Percentiles rank a stretch among this genome's conserved stretches.
These are phyloP conservation scores for Melanostigma gelatinosum DNA, from an alignment of 2,113 vertebrate genomes.

Conservation along the genomic window DNA sequence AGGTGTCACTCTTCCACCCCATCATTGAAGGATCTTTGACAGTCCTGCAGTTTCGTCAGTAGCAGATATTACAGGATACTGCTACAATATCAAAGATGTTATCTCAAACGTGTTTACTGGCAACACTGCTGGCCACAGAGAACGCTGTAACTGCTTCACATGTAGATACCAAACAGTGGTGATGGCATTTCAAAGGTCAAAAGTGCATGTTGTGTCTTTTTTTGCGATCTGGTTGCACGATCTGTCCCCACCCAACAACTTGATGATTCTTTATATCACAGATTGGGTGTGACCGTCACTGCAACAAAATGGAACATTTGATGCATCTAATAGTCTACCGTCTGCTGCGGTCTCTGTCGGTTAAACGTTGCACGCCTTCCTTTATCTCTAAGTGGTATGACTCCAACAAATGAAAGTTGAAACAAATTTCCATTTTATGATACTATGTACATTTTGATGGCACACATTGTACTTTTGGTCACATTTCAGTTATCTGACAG, in stretches of 20 bases:
- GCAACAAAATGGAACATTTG: neutral
- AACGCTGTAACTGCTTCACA: neutral
- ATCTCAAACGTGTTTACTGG: constrained; percentile 1
- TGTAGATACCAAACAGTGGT: neutral
- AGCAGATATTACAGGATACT: neutral
- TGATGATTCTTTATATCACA: neutral
- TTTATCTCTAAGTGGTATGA: neutral
- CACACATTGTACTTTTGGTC: neutral
- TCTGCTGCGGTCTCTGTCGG: neutral
- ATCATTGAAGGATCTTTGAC: neutral
- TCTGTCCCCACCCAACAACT: neutral
- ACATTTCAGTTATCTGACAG: neutral
- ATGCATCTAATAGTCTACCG: neutral
- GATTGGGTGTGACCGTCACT: neutral
- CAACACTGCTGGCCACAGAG: neutral
- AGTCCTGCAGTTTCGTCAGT: neutral
- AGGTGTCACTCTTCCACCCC: neutral
- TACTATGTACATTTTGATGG: neutral
- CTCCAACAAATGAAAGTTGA: neutral
- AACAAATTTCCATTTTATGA: neutral
- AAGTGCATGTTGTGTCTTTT: neutral
- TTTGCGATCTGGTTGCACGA: neutral
- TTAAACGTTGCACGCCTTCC: neutral
- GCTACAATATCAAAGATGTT: neutral
- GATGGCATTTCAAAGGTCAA: neutral